phyloP scores from a whole-genome alignment of 1,140 invertebrate genomes.

The Anastatus disparis region DNA sequence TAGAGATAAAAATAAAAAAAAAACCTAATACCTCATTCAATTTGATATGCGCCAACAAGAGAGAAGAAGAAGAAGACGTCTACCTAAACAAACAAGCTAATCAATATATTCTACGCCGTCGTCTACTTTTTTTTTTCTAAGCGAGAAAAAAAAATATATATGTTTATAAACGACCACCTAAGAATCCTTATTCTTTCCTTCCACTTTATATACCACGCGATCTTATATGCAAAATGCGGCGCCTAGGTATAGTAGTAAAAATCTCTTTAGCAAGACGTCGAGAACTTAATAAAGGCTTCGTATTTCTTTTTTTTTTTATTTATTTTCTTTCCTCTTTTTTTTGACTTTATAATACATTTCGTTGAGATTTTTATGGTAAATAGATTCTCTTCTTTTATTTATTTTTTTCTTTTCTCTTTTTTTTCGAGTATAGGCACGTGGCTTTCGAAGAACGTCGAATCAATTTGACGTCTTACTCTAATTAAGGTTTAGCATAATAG shows the following conservation, averaged over 20 bases:
- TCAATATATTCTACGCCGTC: background rate
- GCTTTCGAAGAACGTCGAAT: conserved; percentile 23
- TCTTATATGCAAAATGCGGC: conserved; percentile 17
- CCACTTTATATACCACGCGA: background rate
- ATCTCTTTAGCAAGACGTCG: conserved; percentile 26
- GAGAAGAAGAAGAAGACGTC: too few relatives aligned
- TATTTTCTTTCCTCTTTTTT: too few relatives aligned
- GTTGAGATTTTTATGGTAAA: conserved; percentile 27
- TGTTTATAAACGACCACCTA: too few relatives aligned
- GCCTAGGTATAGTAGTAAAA: background rate
- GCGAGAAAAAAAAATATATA: too few relatives aligned
- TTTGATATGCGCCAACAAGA: too few relatives aligned
- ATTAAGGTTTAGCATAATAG: conserved; percentile 38
- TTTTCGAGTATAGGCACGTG: conserved; percentile 9
- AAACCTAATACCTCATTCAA: too few relatives aligned
- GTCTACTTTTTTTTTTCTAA: background rate
- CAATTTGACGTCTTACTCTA: conserved; percentile 42
- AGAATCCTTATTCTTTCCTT: too few relatives aligned
- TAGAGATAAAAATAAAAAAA: too few relatives aligned
- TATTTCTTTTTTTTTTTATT: too few relatives aligned
- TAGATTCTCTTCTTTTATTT: too few relatives aligned
- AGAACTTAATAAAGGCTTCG: conserved; percentile 16
- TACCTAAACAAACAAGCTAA: conserved; percentile 13
- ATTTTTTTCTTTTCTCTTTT: too few relatives aligned
- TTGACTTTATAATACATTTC: too few relatives aligned